Conservation (phyloP, 2,113 vertebrate species). For the Vidua chalybeata region DNA sequence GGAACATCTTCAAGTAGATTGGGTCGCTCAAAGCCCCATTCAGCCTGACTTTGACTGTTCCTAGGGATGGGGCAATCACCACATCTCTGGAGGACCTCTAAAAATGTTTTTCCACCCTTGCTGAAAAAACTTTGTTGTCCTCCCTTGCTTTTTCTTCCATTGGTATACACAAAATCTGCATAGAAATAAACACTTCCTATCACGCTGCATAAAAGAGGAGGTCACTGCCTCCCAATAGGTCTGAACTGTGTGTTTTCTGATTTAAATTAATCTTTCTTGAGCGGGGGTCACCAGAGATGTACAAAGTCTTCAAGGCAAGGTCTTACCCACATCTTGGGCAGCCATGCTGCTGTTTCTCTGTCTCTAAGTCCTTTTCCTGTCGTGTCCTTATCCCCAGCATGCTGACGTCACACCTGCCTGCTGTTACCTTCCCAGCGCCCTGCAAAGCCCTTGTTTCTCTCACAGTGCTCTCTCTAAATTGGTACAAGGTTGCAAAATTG, state of each 20-base stretch:
- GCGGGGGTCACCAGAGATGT: neutral
- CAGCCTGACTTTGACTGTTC: neutral
- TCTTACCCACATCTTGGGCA: neutral
- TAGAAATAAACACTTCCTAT: neutral
- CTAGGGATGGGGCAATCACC: too few species aligned
- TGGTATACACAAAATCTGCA: neutral
- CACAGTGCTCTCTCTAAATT: neutral
- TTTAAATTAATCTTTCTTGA: neutral
- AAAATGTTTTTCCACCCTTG: neutral
- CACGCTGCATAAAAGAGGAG: neutral
- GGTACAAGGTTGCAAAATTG: neutral
- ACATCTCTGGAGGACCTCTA: neutral
- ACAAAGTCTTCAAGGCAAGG: neutral
- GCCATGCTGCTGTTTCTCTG: neutral
- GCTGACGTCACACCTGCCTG: rapidly evolving
- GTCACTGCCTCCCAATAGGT: neutral
- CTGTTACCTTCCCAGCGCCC: neutral
- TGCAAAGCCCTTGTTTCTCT: neutral
- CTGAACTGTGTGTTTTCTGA: neutral
- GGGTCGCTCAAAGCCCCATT: neutral
- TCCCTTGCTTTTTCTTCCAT: neutral
- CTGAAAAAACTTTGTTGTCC: neutral
- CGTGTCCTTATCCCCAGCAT: neutral
- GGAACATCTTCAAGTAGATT: neutral
- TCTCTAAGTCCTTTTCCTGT: neutral